Base-by-base conservation (phyloP, 2,797 vertebrate genomes). In the Peromyscus aztecus region DNA sequence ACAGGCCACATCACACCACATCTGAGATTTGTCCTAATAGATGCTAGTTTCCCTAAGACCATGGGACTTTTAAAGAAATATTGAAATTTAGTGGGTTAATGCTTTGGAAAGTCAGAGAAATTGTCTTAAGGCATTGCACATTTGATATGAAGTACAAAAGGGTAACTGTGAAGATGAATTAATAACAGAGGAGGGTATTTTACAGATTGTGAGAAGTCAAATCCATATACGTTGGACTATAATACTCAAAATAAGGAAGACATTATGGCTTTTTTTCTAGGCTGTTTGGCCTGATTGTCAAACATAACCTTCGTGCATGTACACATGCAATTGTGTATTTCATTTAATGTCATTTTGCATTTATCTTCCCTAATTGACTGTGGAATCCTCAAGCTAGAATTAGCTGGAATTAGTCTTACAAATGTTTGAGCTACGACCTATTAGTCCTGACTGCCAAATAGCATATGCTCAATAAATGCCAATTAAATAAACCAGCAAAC, bases 401-500 rank as follows among this genome's bases (percentile, higher is more conserved):
- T 52, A 94, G 67, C 76, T 94, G 89, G 34, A 96, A 89, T 95
- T 92, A 89, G 55, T 95, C 55, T 96, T 95, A 89, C 4, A 80
- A 52, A 61, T 94, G 83, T 80, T 94, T 91, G 71, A 81, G 90
- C 31, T 96, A 83, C n/a, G 59, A 89, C 37, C 77, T 91, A 34
- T 89, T 92, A 92, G 67, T 82, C 69, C 82, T 0, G 27, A 81
- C 69, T 97, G 63, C 83, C 87, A 95, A 96, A 91, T 67, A 96
- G 76, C 91, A 93, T 77, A 91, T 93, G 83, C 65, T 96, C 80
- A 94, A 83, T 80, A 95, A 96, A 90, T 96, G 69, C 90, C 85
- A 94, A 65, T 95, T 88, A 95, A 92, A 92, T 92, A 89, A 75
- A 92, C 89, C 78, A 94, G 69, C 52, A 83, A 92, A 86, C 63